Evolutionary conservation across 1,140 invertebrate genomes (phyloP), one percentile per base, ranked within the genome.

Genomic region (Neodiprion fabricii): DNA sequence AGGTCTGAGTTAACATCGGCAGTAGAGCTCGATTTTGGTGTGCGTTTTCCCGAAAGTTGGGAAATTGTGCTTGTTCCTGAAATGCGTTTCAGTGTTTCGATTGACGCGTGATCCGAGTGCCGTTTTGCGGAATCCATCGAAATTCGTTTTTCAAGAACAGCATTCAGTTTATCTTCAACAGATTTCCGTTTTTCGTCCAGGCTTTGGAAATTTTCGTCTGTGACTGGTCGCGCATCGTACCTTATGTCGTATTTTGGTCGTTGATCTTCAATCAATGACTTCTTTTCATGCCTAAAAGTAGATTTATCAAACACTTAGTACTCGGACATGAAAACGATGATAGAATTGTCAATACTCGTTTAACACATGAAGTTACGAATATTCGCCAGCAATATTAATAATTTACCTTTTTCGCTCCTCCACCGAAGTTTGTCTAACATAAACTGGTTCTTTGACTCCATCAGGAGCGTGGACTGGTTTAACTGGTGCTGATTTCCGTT

Each of bases 141-240:
- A 28, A 87, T 78, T 68, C 85, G 84, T 69, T 85, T 88, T 53
- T 88, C 87, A 7, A 89, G 79, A 9, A 89, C 84, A 7, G 87
- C 86, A n/a, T 86, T 89, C 0, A 89, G 68, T 73, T 88, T 88
- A 1, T 88, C 86, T 72, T 88, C 87, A 0, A 89, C 85, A 0
- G 86, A 86, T 74, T 83, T 85, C 9, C 86, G 84, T 49, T 88
- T 89, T 12, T 86, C 81, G 9, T 88, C 83, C 17, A 88, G 77
- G 70, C 79, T 87, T 14, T 84, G 85, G 0, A 74, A 79, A 67
- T 72, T 81, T 7, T 73, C 80, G 53, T 61, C 53, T 82, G 79
- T 9, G 72, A 40, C 9, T 74, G 71, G 66, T 75, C 10, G 75
- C 70, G 67, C 74, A 66, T 65, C 78, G 80, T 61, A 5, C 11